Evolutionary conservation across 92 coral and sea anemone species (phyloP).

Genomic region (Chrysogorgia sp.): DNA sequence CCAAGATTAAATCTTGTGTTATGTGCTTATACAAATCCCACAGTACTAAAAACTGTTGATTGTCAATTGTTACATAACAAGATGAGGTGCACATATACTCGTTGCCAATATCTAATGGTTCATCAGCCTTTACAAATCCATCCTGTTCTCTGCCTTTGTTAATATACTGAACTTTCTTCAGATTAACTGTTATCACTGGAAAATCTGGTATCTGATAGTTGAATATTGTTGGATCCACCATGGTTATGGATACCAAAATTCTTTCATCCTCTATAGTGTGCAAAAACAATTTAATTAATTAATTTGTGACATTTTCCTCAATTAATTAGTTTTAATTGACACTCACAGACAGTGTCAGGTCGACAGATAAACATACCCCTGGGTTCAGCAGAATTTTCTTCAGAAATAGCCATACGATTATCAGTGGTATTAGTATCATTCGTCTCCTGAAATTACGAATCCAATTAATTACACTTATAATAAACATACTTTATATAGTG

Average conservation of each 20-base stretch:
- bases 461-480: too few species aligned
- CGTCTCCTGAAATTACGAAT: too few species aligned
- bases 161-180: neutral
- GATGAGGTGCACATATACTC: constrained; percentile 31
- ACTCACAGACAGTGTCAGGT: too few species aligned
- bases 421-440: too few species aligned
- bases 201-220: neutral
- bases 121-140: neutral
- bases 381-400: too few species aligned
- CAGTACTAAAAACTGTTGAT: constrained; percentile 13
- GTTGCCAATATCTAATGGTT: neutral
- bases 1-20: too few species aligned
- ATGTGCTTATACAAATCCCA: constrained; percentile 22
- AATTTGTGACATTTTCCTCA: too few species aligned
- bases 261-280: neutral
- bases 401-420: too few species aligned
- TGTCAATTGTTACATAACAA: constrained; percentile 24
- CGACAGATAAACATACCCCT: too few species aligned
- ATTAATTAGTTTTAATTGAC: too few species aligned
- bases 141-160: neutral
- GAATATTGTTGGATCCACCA: neutral
- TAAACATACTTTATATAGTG: too few species aligned
- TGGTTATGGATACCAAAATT: neutral
- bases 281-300: too few species aligned
- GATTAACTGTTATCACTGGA: constrained; percentile 5